Base-by-base conservation (phyloP, 1,140 invertebrate genomes). In the Homalodisca vitripennis region DNA sequence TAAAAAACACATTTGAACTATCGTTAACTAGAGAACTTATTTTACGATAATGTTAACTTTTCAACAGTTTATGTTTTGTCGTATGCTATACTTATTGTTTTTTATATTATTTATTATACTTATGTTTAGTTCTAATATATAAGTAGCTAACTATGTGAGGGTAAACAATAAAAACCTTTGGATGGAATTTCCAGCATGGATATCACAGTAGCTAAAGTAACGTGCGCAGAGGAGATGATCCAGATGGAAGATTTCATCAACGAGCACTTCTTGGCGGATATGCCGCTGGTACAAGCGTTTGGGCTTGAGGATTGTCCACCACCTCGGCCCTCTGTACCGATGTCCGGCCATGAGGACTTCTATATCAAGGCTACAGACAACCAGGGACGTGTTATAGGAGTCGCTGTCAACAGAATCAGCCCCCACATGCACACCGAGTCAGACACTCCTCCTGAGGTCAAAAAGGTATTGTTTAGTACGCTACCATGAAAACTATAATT, bases 401-500 rank as follows among this genome's bases (percentile, higher is more conserved):
- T 60, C 24, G 55, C 55, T n/a, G 29, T 60, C 55, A 60, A 60
- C 27, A 26, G 55, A 26, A 6, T 27, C 6, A 60, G 12, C 6
- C 22, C 55, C 55, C 6, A 26, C 22, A 27, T 60, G 22, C 22
- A 10, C 2, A 2, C 24, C 3, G 26, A 29, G 22, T 10, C 26
- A 22, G 26, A 60, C 24, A 27, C 14, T 26, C 10, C 55, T 2
- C 55, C 55, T 13, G 24, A 60, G 10, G 55, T 27, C 10, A 60
- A 60, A 60, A 60, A 60, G 55, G 55, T 60, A 27, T 6, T 14
- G 48, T 41, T n/a, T n/a, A n/a, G n/a, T n/a, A n/a, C n/a, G n/a
- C n/a, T n/a, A n/a, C n/a, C n/a, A n/a, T n/a, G n/a, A n/a, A n/a
- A n/a, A n/a, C n/a, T n/a, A n/a, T n/a, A n/a, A n/a, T n/a, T n/a